Evolutionary conservation across 2,888 invertebrate species (phyloP).

Genomic region (Pheosia gnoma): DNA sequence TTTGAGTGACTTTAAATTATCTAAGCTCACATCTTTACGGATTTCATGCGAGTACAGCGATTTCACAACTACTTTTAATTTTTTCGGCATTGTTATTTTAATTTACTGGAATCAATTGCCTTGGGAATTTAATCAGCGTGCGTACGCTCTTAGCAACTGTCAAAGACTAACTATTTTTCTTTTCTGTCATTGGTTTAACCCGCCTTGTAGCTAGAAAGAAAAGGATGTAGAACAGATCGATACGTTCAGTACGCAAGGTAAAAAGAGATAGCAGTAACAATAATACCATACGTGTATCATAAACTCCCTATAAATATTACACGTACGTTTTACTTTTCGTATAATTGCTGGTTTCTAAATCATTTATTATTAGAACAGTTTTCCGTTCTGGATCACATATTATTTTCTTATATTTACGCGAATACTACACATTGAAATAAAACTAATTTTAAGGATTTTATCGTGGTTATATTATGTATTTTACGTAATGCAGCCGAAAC

Average conservation of each 20-base stretch:
- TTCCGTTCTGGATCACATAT: too few species aligned
- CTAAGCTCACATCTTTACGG: slow-evolving; percentile 79
- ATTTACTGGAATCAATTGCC: slow-evolving; percentile 8
- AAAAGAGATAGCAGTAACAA: slow-evolving; percentile 30
- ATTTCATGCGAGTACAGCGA: slow-evolving; percentile 80
- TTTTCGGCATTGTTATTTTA: slow-evolving; percentile 73
- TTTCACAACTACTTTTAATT: slow-evolving; percentile 78
- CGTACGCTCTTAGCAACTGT: slow-evolving; percentile 33
- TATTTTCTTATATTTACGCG: too few species aligned
- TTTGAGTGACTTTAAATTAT: slow-evolving; percentile 72
- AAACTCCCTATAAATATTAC: slow-evolving; percentile 14
- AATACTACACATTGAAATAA: too few species aligned
- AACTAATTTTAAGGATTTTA: too few species aligned
- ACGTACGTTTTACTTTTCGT: too few species aligned
- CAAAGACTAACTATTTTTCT: slow-evolving; percentile 45
- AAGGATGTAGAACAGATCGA: slow-evolving; percentile 34
- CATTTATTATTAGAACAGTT: too few species aligned
- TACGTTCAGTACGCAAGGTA: slow-evolving; percentile 17
- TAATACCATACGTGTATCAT: slow-evolving; percentile 23
- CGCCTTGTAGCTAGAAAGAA: slow-evolving; percentile 18
- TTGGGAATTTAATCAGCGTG: slow-evolving; percentile 20
- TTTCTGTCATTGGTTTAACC: neutral
- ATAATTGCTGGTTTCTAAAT: too few species aligned
- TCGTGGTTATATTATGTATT: too few species aligned
- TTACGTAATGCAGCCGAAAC: too few species aligned